A percentile compares a stretch with the other conserved stretches of the same genome.
Evolutionary conservation across 2,888 invertebrate species (phyloP).

Genomic region (Pelosia muscerda): DNA sequence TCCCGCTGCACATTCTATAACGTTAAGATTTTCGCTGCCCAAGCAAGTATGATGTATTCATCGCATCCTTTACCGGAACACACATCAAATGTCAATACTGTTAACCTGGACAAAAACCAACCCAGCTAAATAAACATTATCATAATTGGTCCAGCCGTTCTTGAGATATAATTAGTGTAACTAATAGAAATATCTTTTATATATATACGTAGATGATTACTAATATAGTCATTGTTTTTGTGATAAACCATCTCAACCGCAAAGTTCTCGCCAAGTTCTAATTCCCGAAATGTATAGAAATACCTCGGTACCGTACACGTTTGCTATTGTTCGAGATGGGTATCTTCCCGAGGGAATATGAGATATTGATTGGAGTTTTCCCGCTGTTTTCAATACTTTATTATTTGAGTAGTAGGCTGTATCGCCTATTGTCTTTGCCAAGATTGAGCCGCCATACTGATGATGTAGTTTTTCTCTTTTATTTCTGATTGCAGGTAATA

Average conservation of each 20-base stretch:
- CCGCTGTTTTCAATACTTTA: slow-evolving; percentile 78
- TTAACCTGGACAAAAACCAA: no score
- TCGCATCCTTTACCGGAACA: no score
- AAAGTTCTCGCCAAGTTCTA: slow-evolving; percentile 16
- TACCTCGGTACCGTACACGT: slow-evolving; percentile 21
- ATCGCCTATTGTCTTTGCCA: slow-evolving; percentile 62
- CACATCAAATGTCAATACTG: no score
- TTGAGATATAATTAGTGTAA: no score
- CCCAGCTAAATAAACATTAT: no score
- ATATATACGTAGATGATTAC: no score
- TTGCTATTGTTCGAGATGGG: slow-evolving; percentile 32
- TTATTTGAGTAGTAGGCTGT: slow-evolving; percentile 62
- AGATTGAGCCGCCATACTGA: slow-evolving; percentile 56
- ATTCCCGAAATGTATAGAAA: slow-evolving; percentile 27
- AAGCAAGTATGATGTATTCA: no score
- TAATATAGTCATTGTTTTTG: neutral
- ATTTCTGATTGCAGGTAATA: slow-evolving; percentile 33
- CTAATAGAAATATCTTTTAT: no score
- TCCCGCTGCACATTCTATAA: no score
- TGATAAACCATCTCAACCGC: neutral
- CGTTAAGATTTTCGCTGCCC: no score
- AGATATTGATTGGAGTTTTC: slow-evolving; percentile 76
- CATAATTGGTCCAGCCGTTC: no score
- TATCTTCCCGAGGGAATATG: slow-evolving; percentile 61
- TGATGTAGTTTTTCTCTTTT: slow-evolving; percentile 51